Conservation (phyloP, 1,140 invertebrate species). For the Leptinotarsa undecemlineata region DNA sequence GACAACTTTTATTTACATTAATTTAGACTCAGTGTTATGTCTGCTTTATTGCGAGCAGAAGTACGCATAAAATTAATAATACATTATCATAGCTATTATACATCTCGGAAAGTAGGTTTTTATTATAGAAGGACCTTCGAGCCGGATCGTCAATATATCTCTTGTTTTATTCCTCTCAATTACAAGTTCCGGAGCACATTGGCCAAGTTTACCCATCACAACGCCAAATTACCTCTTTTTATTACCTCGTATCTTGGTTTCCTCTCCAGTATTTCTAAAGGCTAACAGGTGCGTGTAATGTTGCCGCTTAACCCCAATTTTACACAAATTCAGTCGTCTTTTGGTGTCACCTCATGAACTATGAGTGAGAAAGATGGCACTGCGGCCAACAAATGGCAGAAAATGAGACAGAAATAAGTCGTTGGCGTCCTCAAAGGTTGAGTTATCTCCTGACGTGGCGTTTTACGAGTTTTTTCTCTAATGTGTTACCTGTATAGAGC, state of each 20-base stretch:
- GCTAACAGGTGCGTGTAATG: slow-evolving; percentile 18
- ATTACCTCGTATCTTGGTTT: slow-evolving; percentile 12
- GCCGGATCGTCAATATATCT: slow-evolving; percentile 2
- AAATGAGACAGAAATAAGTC: slow-evolving; percentile 20
- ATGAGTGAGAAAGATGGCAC: slow-evolving; percentile 7
- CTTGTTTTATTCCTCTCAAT: slow-evolving; percentile 4
- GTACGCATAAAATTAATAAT: too few relatives aligned
- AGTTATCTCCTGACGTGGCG: not conserved
- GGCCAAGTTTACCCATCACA: slow-evolving; percentile 16
- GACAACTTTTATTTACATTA: too few relatives aligned
- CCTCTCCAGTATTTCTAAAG: slow-evolving; percentile 10
- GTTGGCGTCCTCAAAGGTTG: slow-evolving; percentile 12
- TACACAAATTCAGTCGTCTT: slow-evolving; percentile 26
- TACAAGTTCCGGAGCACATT: slow-evolving; percentile 9
- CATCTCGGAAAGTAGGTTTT: not conserved
- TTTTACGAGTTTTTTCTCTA: slow-evolving; percentile 17
- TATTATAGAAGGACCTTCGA: not conserved
- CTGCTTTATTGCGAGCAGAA: too few relatives aligned
- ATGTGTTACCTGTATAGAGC: slow-evolving; percentile 16
- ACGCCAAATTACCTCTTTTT: slow-evolving; percentile 13
- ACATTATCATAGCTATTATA: too few relatives aligned
- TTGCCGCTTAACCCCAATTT: slow-evolving; percentile 20
- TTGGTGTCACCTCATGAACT: slow-evolving; percentile 16
- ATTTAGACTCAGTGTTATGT: too few relatives aligned
- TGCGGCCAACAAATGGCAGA: not conserved